Percentiles rank a stretch among this genome's conserved stretches.
These are phyloP conservation scores for Athripsodes cinereus DNA, from an alignment of 2,888 invertebrate genomes.

Conservation along the genomic window DNA sequence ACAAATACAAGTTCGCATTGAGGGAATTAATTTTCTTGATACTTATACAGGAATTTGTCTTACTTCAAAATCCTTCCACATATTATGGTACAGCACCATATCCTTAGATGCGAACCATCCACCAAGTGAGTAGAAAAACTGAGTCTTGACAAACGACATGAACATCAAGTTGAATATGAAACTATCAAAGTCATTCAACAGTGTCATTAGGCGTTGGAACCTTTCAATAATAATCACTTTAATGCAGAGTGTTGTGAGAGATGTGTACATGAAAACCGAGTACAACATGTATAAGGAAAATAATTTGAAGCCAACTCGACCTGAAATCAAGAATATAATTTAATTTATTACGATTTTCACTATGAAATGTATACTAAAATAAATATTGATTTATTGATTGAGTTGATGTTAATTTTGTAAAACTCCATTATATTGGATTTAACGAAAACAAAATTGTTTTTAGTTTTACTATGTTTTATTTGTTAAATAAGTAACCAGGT, in stretches of 20 bases:
- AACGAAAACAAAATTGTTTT: too few species aligned
- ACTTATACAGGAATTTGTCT: too few species aligned
- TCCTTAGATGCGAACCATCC: slow-evolving; percentile 20
- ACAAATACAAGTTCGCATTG: too few species aligned
- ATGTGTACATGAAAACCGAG: slow-evolving; percentile 12
- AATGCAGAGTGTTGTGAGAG: slow-evolving; percentile 8
- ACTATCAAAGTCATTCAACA: slow-evolving; percentile 16
- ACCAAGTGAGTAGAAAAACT: slow-evolving; percentile 19
- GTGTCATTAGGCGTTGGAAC: slow-evolving; percentile 14
- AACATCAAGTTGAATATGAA: slow-evolving; percentile 23
- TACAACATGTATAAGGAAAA: slow-evolving; percentile 11
- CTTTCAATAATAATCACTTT: slow-evolving; percentile 10
- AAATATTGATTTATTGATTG: too few species aligned
- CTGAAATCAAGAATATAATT: slow-evolving; percentile 16
- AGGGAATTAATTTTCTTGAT: too few species aligned
- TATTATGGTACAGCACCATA: slow-evolving; percentile 15
- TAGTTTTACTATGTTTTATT: too few species aligned
- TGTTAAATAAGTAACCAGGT: too few species aligned
- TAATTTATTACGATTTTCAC: too few species aligned
- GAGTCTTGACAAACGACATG: slow-evolving; percentile 21
- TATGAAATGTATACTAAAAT: too few species aligned
- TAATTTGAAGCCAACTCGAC: slow-evolving; percentile 14
- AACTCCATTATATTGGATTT: too few species aligned
- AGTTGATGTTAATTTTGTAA: too few species aligned
- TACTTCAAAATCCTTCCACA: slow-evolving; percentile 24